Percentiles rank a stretch among this genome's conserved stretches.
phyloP scores from a whole-genome alignment of 2,888 invertebrate genomes.

The Caenorhabditis becei region DNA sequence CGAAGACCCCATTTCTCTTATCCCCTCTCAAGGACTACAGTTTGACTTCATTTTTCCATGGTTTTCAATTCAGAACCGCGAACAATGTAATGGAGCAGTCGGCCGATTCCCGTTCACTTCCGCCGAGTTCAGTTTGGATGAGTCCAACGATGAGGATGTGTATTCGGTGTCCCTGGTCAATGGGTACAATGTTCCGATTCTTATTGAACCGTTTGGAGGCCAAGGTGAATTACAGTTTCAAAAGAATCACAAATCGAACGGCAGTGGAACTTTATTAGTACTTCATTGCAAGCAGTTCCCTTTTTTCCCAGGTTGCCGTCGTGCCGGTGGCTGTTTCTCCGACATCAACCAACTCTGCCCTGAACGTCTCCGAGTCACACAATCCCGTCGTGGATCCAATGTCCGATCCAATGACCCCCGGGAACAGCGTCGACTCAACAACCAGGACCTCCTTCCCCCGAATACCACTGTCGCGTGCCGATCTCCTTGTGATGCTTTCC shows the following conservation, averaged over 20 bases:
- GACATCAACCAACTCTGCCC: constrained; percentile 61
- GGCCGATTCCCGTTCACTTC: constrained; percentile 83
- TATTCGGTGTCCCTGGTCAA: constrained; percentile 84
- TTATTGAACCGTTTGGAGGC: constrained; percentile 63
- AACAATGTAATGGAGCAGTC: constrained; percentile 80
- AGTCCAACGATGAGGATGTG: constrained; percentile 82
- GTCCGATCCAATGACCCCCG: not conserved
- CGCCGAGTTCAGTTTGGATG: constrained; percentile 83
- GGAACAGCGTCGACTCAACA: not conserved
- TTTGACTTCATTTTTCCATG: too few species aligned
- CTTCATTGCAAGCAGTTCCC: not conserved
- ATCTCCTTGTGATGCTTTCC: constrained; percentile 83
- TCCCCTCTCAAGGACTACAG: too few species aligned
- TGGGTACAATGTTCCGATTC: constrained; percentile 83
- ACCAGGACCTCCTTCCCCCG: not conserved
- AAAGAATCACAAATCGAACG: not conserved
- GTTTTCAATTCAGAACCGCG: constrained; percentile 45
- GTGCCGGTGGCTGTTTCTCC: constrained; percentile 62
- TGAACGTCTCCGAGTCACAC: constrained; percentile 24
- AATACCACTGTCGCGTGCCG: constrained; percentile 83
- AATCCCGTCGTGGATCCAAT: not conserved
- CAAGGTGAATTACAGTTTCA: constrained; percentile 8
- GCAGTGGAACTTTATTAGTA: not conserved
- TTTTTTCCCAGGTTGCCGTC: constrained; percentile 49
- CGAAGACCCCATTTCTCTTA: too few species aligned